A percentile compares a stretch with the other conserved stretches of the same genome.
phyloP scores from a whole-genome alignment of 1,140 invertebrate species.

The Eulimnadia texana region DNA sequence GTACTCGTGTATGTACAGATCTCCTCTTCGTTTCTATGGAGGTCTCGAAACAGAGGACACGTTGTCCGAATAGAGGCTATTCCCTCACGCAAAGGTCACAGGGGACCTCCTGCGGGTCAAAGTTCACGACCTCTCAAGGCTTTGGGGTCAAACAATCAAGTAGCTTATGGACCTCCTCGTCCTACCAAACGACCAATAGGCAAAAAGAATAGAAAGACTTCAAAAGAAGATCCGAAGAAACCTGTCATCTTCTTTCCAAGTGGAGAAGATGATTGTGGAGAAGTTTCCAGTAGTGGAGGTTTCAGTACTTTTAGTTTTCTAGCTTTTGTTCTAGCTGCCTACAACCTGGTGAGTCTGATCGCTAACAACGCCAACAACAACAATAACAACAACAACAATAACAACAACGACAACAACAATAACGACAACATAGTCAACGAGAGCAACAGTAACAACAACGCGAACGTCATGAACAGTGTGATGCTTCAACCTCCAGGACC shows the following conservation, averaged over 20 bases:
- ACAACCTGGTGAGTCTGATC: not conserved
- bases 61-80: not conserved
- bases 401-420: not conserved
- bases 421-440: not conserved
- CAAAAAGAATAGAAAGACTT: not conserved
- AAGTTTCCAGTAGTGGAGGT: not conserved
- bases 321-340: not conserved
- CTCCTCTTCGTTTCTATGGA: not conserved
- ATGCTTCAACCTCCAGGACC: not conserved
- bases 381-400: not conserved
- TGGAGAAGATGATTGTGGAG: not conserved
- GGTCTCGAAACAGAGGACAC: not conserved
- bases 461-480: not conserved
- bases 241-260: not conserved
- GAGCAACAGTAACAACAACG: not conserved
- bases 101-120: not conserved
- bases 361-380: not conserved
- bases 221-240: not conserved
- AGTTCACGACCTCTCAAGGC: not conserved
- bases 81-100: not conserved
- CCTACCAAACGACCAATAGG: not conserved
- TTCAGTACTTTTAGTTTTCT: not conserved
- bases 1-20: not conserved
- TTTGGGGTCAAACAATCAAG: not conserved
- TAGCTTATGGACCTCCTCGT: not conserved